Conservation (phyloP, 2,797 vertebrate species). For the Pampus argenteus region DNA sequence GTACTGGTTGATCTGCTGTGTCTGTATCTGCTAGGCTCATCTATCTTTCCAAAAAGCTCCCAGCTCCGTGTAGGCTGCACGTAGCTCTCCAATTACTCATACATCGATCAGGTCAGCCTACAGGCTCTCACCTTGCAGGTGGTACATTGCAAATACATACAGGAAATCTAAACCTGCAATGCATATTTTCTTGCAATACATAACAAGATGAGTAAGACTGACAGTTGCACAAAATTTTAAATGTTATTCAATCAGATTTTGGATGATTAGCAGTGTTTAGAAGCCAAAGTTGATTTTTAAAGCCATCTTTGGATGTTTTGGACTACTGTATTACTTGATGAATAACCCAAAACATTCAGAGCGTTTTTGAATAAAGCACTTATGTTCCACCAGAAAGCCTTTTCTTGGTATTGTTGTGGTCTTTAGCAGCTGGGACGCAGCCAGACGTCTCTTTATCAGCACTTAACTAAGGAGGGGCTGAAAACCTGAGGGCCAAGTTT, state of each 20-base stretch:
- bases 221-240: conserved; percentile 20
- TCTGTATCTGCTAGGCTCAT: conserved; percentile 67
- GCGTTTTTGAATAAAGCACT: conserved; percentile 58
- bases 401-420: conserved; percentile 69
- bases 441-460: conserved; percentile 78
- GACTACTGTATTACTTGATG: conserved; percentile 47
- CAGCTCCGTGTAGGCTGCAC: conserved; percentile 44
- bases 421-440: conserved; percentile 61
- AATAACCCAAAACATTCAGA: conserved; percentile 58
- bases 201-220: not conserved
- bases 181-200: not conserved
- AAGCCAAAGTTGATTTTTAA: conserved; percentile 16
- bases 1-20: conserved; percentile 7
- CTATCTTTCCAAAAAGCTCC: conserved; percentile 52
- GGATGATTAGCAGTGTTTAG: conserved; percentile 16
- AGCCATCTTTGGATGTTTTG: conserved; percentile 28
- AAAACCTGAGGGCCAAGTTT: conserved; percentile 72
- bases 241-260: conserved; percentile 29
- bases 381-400: conserved; percentile 51
- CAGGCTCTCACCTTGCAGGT: conserved; percentile 33
- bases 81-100: conserved; percentile 57
- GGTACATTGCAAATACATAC: conserved; percentile 38
- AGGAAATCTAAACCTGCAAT: not conserved
- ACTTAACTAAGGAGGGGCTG: conserved; percentile 63
- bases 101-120: conserved; percentile 7